Base-by-base conservation (phyloP, 53 echinoderm and acorn worm genomes). In the Temnopleurus reevesii region DNA sequence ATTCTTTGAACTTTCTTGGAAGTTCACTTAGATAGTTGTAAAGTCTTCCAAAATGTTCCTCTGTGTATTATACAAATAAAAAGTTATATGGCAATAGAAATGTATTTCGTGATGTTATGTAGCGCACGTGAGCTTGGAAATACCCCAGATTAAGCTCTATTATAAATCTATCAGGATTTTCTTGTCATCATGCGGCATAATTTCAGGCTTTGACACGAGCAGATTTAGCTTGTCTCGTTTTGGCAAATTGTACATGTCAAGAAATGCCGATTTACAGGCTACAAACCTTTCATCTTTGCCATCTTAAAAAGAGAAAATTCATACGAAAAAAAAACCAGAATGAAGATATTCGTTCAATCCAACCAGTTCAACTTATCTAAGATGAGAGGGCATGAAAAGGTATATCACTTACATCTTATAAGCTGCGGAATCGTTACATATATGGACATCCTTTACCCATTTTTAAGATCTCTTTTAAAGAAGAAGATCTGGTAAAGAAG, bases 81-180 rank as follows among this genome's bases (percentile, higher is more conserved):
- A 63, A 33, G 34, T 63, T 63, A 63, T 31, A 63, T 12, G 13
- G 31, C 18, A 63, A 63, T 8, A 63, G 63, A 63, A 63, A 33
- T 12, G 13, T 33, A 30, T 63, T 33, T 29, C 63, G 63, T 63
- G 63, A 63, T 63, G 63, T 63, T 31, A 63, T 63, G 63, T 63
- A 59, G 30, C 63, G 63, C 34, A 33, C 15, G 7, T 17, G 34
- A 63, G 45, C 45, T 8, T n/a, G 46, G 77, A 15, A 41, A 77
- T 77, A 77, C 45, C 77, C 26, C n/a, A 43, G 43, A 77, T 43
- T 45, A 45, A 77, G 77, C 77, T 45, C 77, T 45, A 77, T 77
- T 77, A 77, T 77, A 77, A 77, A 77, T 77, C 77, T 77, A 77
- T 77, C 77, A 77, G 77, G 77, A 77, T 77, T 77, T 77, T 77